These are phyloP conservation scores for Boleophthalmus pectinirostris DNA, from an alignment of 2,113 vertebrate species.

Conservation along the genomic window DNA sequence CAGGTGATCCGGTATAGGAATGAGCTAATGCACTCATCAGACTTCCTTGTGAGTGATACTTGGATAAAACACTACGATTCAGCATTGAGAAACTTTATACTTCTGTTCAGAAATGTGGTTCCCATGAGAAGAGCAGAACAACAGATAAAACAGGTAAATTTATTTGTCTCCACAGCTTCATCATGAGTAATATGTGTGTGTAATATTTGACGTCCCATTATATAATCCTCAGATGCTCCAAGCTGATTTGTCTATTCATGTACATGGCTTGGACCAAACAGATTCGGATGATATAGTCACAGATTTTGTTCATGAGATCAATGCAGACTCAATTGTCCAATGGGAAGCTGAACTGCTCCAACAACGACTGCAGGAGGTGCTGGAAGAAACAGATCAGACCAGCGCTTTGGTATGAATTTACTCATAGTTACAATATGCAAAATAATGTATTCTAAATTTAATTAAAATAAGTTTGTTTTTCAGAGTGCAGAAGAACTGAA, in stretches of 20 bases:
- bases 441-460: neutral
- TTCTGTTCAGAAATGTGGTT: constrained; percentile 49
- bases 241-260: constrained; percentile 41
- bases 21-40: constrained; percentile 76
- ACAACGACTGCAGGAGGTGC: constrained; percentile 75
- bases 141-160: constrained; percentile 58
- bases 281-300: constrained; percentile 50
- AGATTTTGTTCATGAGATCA: constrained; percentile 53
- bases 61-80: constrained; percentile 63
- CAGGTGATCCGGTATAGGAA: constrained; percentile 77
- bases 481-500: constrained; percentile 50
- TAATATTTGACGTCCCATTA: neutral
- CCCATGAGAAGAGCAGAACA: constrained; percentile 35
- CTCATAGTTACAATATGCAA: neutral
- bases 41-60: constrained; percentile 55
- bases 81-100: constrained; percentile 49
- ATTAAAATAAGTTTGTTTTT: constrained; percentile 3
- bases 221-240: constrained; percentile 58
- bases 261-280: constrained; percentile 59
- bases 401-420: constrained; percentile 53
- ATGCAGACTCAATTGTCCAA: constrained; percentile 49
- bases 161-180: accelerated
- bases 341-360: constrained; percentile 79
- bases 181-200: neutral
- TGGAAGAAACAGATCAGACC: constrained; percentile 41